A percentile compares a stretch with the other conserved stretches of the same genome.
These are phyloP conservation scores for Nycticebus coucang DNA, from an alignment of 2,113 vertebrate genomes.

Conservation along the genomic window DNA sequence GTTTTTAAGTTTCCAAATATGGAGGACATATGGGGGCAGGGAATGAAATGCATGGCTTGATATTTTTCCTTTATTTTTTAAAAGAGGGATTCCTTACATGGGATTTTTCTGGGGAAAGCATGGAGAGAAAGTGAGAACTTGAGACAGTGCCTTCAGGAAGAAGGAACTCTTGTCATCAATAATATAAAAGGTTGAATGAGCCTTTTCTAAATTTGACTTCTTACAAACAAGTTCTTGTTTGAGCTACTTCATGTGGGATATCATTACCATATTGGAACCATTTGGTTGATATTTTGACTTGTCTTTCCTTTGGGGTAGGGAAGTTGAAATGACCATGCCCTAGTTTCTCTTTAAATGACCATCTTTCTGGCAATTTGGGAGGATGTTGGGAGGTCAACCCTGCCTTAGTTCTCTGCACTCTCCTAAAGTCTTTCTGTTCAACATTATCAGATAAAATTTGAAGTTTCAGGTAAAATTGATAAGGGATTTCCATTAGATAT, in stretches of 20 bases:
- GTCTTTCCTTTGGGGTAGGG: neutral
- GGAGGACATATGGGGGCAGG: conserved; percentile 64
- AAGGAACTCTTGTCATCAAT: conserved; percentile 73
- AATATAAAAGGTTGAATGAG: conserved; percentile 79
- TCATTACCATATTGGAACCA: conserved; percentile 73
- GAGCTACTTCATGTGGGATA: conserved; percentile 64
- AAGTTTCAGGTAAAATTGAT: neutral
- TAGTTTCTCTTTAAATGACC: neutral
- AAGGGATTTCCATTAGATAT: neutral
- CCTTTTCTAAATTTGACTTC: conserved; percentile 79
- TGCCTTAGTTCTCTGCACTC: neutral
- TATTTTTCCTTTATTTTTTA: conserved; percentile 70
- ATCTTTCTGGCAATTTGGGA: neutral
- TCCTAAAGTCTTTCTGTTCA: neutral
- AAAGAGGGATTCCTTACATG: conserved; percentile 57
- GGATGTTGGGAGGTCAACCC: neutral
- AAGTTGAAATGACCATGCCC: neutral
- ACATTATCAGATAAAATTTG: neutral
- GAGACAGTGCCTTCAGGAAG: conserved; percentile 75
- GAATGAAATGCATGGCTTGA: conserved; percentile 51
- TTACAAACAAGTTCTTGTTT: conserved; percentile 83
- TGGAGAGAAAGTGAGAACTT: conserved; percentile 63
- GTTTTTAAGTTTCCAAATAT: neutral
- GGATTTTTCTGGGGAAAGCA: conserved; percentile 64
- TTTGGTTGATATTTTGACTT: conserved; percentile 45